Evolutionary conservation across 2,888 invertebrate genomes (phyloP), one percentile per base, ranked within the genome.

Genomic region (Keiferia lycopersicella): DNA sequence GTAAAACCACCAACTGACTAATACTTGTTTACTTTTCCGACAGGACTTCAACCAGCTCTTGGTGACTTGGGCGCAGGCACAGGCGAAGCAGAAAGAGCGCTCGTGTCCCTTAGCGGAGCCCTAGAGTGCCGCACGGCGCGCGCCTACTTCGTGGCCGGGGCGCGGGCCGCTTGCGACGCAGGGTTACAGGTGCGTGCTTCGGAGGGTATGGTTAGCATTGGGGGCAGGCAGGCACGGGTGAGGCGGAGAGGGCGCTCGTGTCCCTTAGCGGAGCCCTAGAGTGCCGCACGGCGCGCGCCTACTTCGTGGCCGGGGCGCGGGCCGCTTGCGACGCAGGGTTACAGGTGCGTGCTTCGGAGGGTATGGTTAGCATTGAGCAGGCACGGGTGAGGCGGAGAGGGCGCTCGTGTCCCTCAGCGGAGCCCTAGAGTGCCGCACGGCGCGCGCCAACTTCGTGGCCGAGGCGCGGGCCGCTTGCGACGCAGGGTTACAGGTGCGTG

Each of bases 91-190:
- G 95, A 96, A 84, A 93, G 94, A 50, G 92, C 95, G 67, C 92
- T 96, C 48, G 94, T 94, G 64, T 93, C 93, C 41, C 86, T 94
- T 69, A 87, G 88, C 73, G 94, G 96, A 1, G 92, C 96, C 66
- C 94, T 98, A 30, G 96, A 97, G 83, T 98, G 98, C 81, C 95
- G 95, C 76, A 94, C 94, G 69, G 94, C 98, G 71, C 96, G 98
- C 81, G 94, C 95, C 12, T 96, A 96, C 85, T 98, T 98, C 86
- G 92, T 96, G 74, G 93, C 94, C 57, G 96, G 96, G 14, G 94
- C 97, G 3, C 93, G 95, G 63, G 96, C 97, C 16, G 93, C 96
- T 30, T 98, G 98, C 86, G 96, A 96, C 77, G 95, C 95, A 3
- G 96, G 97, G 48, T 83, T 98, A 51, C 88, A 88, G 87, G 88